A percentile compares a stretch with the other conserved stretches of the same genome.
Evolutionary conservation across 2,113 vertebrate species (phyloP).

Genomic region (Ondatra zibethicus): DNA sequence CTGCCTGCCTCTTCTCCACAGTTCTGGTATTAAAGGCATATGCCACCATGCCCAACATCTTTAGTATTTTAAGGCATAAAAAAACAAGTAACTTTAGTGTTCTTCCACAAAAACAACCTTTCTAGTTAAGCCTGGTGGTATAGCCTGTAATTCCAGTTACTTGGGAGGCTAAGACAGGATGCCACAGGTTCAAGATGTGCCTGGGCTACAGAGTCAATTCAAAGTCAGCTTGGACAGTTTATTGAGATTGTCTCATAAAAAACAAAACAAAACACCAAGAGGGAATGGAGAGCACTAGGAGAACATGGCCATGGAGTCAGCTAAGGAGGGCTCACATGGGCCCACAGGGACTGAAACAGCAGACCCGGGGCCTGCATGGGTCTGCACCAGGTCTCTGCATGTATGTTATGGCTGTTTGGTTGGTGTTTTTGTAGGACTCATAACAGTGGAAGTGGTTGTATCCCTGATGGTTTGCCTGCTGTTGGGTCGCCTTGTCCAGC

Average conservation of each 20-base stretch:
- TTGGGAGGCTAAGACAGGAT: background rate
- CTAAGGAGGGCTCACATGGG: background rate
- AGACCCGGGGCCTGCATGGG: background rate
- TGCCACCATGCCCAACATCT: background rate
- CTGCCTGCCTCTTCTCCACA: background rate
- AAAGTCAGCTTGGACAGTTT: background rate
- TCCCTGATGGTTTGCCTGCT: background rate
- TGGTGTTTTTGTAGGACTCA: background rate
- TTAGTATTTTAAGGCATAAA: constrained; percentile 1
- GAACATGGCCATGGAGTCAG: background rate
- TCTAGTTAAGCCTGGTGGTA: background rate
- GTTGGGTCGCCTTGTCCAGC: background rate
- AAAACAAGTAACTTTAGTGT: background rate
- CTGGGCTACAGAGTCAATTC: background rate
- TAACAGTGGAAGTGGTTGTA: background rate
- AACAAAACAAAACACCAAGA: background rate
- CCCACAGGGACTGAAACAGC: background rate
- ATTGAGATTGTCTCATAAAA: background rate
- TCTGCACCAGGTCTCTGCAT: background rate
- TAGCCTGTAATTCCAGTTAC: background rate
- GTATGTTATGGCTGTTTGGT: background rate
- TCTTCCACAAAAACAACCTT: background rate
- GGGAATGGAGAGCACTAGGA: background rate
- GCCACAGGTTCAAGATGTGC: background rate
- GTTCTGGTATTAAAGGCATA: background rate